phyloP scores from a whole-genome alignment of 2,113 vertebrate species.

The Stictonetta naevosa region DNA sequence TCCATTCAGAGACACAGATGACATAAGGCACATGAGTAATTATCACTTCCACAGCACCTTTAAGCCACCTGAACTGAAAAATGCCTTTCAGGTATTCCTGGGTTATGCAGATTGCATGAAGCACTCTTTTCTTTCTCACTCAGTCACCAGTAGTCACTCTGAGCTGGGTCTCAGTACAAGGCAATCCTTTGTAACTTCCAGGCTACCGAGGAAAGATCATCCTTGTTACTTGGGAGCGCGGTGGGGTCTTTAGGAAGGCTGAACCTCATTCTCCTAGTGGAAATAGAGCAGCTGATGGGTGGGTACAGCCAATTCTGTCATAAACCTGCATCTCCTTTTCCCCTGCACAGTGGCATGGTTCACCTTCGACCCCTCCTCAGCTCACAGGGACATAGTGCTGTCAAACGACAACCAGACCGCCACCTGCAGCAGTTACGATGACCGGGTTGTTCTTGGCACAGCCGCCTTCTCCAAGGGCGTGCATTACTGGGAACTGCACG shows the following conservation, averaged over 20 bases:
- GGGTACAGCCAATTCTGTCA: neutral
- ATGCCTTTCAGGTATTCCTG: neutral
- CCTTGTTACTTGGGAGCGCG: neutral
- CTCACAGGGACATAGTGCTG: conserved; percentile 94
- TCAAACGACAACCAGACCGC: conserved; percentile 95
- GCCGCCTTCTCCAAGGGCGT: conserved; percentile 95
- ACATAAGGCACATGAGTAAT: neutral
- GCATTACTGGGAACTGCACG: conserved; percentile 94
- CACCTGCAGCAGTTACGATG: conserved; percentile 94
- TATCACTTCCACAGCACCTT: neutral
- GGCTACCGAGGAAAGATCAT: neutral
- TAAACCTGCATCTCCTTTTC: neutral
- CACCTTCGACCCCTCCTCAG: conserved; percentile 92
- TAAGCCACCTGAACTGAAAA: neutral
- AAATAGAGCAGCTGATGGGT: neutral
- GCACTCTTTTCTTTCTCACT: neutral
- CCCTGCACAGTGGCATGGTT: conserved; percentile 94
- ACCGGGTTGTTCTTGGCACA: conserved; percentile 94
- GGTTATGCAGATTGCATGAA: neutral
- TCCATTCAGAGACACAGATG: neutral
- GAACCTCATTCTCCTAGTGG: neutral
- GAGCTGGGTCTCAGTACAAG: neutral
- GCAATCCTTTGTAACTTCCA: neutral
- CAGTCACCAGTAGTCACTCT: neutral
- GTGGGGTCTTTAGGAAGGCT: neutral